phyloP scores from a whole-genome alignment of 2,113 vertebrate species.

The Rhineura floridana region DNA sequence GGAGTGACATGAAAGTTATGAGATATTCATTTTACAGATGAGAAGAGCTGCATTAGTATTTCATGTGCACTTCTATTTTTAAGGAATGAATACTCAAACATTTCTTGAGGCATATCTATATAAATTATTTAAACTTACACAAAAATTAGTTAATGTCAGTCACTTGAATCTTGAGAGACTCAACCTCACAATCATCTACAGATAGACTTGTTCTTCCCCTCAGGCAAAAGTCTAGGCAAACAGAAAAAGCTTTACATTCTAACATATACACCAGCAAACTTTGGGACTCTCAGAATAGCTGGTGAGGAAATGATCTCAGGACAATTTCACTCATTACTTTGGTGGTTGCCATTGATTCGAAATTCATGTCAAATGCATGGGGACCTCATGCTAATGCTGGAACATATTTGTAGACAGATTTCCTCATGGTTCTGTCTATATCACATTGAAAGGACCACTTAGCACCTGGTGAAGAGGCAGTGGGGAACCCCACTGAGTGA shows the following conservation, averaged over 20 bases:
- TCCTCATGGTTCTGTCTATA: no score
- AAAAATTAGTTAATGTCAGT: constrained; percentile 9
- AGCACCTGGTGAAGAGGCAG: no score
- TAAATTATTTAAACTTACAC: constrained; percentile 15
- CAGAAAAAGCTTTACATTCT: not conserved
- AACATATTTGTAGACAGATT: no score
- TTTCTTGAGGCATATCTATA: not conserved
- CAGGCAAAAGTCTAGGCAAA: not conserved
- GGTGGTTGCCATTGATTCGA: not conserved
- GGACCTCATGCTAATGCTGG: no score
- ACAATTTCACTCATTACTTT: not conserved
- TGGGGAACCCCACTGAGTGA: no score
- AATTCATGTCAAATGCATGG: not conserved
- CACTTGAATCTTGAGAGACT: not conserved
- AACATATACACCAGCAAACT: not conserved
- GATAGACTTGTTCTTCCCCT: not conserved
- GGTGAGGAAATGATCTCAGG: not conserved
- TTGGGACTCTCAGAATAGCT: not conserved
- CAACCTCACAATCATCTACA: not conserved
- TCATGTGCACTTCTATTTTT: constrained; percentile 7
- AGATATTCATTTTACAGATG: not conserved
- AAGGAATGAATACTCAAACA: not conserved
- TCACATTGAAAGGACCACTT: no score
- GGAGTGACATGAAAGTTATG: not conserved
- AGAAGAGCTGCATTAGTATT: constrained; percentile 5